These are phyloP conservation scores for Idaea aversata DNA, from an alignment of 2,888 invertebrate genomes.

Conservation along the genomic window DNA sequence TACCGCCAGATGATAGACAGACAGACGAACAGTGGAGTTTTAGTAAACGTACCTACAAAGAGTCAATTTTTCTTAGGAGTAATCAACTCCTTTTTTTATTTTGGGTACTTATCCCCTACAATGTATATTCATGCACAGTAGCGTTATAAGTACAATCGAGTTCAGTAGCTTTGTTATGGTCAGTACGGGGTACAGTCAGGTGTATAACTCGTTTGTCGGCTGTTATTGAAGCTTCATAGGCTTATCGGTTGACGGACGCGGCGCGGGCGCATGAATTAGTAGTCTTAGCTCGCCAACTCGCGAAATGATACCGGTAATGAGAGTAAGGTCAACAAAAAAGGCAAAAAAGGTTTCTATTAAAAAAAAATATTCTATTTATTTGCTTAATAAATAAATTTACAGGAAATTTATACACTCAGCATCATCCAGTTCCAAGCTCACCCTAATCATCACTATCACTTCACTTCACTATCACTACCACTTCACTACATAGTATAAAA, in stretches of 20 bases:
- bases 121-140: background rate
- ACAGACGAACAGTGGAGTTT: too few relatives aligned
- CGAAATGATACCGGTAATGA: constrained; percentile 48
- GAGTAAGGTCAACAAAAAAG: constrained; percentile 22
- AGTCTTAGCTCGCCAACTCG: constrained; percentile 46
- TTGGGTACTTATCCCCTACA: background rate
- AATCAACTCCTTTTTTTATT: too few relatives aligned
- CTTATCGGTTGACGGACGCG: constrained; percentile 43
- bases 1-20: too few relatives aligned
- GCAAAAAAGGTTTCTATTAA: constrained; percentile 36
- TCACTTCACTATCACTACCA: too few relatives aligned
- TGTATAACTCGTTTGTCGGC: constrained; percentile 30
- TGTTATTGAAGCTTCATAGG: constrained; percentile 26
- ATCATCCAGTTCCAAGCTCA: too few relatives aligned
- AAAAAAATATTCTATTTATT: constrained; percentile 16
- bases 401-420: too few relatives aligned
- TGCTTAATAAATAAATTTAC: too few relatives aligned
- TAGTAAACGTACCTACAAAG: too few relatives aligned
- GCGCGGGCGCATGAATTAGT: constrained; percentile 39
- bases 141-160: background rate
- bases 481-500: too few relatives aligned
- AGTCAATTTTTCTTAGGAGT: too few relatives aligned
- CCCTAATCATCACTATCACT: too few relatives aligned
- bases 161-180: background rate
- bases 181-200: constrained; percentile 13